These are phyloP conservation scores for Trachymyrmex cornetzi DNA, from an alignment of 1,140 invertebrate genomes.

Conservation along the genomic window DNA sequence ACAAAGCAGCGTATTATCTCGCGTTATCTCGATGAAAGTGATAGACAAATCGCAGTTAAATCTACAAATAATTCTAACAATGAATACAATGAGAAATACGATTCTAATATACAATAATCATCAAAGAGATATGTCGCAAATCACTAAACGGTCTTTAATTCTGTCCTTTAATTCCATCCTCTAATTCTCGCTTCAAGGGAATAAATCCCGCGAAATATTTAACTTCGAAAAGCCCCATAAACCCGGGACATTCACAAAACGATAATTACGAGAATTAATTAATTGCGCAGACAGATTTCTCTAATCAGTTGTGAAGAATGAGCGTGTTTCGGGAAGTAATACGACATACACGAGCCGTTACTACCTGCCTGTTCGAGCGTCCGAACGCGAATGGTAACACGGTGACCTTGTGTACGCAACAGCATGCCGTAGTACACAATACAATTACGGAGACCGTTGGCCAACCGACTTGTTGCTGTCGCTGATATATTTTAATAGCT, in stretches of 20 bases:
- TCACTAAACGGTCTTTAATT: not conserved
- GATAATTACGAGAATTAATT: not conserved
- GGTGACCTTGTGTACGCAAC: conserved; percentile 15
- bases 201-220: not conserved
- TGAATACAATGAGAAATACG: not conserved
- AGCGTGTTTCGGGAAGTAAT: not conserved
- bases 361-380: not conserved
- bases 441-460: not conserved
- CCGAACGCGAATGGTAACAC: not conserved
- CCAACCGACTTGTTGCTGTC: not conserved
- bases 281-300: not conserved
- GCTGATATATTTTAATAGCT: not conserved
- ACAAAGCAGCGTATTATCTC: not conserved
- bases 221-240: not conserved
- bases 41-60: not conserved
- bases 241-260: not conserved
- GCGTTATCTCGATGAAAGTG: not conserved
- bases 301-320: not conserved
- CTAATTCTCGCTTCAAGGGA: not conserved
- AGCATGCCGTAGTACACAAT: not conserved
- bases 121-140: not conserved
- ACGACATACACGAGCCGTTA: not conserved
- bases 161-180: not conserved
- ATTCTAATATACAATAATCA: not conserved
- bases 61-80: not conserved